Base-by-base conservation (phyloP, 2,888 invertebrate genomes). In the Ennomos erosarius region DNA sequence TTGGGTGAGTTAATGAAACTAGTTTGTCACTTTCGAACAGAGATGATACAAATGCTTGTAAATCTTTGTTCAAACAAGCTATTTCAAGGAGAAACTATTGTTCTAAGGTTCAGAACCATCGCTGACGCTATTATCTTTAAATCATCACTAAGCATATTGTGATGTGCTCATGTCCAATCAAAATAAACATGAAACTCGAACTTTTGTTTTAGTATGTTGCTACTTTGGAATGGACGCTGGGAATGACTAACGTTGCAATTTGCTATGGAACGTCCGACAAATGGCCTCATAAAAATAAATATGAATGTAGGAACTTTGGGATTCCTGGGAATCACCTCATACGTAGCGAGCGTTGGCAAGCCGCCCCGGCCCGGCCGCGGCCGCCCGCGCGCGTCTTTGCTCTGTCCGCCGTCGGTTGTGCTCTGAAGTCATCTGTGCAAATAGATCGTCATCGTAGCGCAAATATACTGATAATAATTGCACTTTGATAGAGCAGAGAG, bases 361-460 rank as follows among this genome's bases (percentile, higher is more conserved):
- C 39, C 39, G 38, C 58, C 54, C 16, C 26, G 26, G 26, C 26
- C 26, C 26, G 26, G 26, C 26, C 26, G 26, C 26, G 26, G 35
- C 53, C 13, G 47, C 44, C 16, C 9, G 36, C 16, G 38, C 13
- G 1, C 46, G 11, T 49, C 35, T 9, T 10, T 36, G 38, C 33
- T 42, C 58, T 42, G 45, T 48, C 9, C n/a, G 26, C 26, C 26
- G 26, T 10, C 11, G 13, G 64, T 58, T 60, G 68, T 26, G 61
- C 46, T 47, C 55, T 69, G 67, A 66, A 66, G 48, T 74, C 71
- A 70, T 69, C 64, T 38, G 49, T 61, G 65, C 59, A 64, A 72
- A 70, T 65, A 69, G 52, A 54, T 49, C 67, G 67, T 68, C 67
- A 67, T 62, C 55, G 34, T 13, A 9, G 36, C 9, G 36, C 55